A percentile compares a stretch with the other conserved stretches of the same genome.
These are phyloP conservation scores for Poecile montanus DNA, from an alignment of 2,797 vertebrate species.

Conservation along the genomic window DNA sequence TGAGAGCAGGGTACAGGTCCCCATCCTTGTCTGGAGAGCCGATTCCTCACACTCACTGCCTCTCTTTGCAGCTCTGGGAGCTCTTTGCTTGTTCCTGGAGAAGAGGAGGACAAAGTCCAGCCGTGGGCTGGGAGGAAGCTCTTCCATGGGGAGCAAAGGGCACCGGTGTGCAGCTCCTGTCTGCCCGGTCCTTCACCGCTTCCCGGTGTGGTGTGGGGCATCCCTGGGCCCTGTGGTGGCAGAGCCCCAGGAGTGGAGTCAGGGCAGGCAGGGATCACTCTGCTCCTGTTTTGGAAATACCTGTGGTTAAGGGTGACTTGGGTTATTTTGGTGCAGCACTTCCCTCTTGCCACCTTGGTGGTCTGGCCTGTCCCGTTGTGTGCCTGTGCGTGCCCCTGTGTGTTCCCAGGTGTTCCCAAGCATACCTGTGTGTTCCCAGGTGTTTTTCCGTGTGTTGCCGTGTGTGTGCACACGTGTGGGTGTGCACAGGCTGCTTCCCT, in stretches of 20 bases:
- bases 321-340: neutral
- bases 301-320: neutral
- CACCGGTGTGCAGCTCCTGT: fast-evolving
- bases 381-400: neutral
- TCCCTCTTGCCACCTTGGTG: neutral
- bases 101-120: slow-evolving; percentile 15
- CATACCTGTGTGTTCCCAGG: neutral
- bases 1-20: neutral
- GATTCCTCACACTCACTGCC: fast-evolving
- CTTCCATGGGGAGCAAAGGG: neutral
- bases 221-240: fast-evolving
- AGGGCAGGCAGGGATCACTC: neutral
- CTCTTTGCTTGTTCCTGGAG: neutral
- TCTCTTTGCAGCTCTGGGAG: neutral
- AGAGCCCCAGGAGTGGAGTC: neutral
- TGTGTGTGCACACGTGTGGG: neutral
- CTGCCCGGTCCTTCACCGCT: fast-evolving
- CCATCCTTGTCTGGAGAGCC: neutral
- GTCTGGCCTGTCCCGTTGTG: fast-evolving
- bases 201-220: fast-evolving
- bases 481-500: neutral
- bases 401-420: neutral
- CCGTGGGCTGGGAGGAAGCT: neutral
- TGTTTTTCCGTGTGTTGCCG: neutral
- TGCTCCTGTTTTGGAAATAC: neutral